Percentiles rank a stretch among this genome's conserved stretches.
Evolutionary conservation across 2,797 vertebrate genomes (phyloP).

Genomic region (Agapornis canus): DNA sequence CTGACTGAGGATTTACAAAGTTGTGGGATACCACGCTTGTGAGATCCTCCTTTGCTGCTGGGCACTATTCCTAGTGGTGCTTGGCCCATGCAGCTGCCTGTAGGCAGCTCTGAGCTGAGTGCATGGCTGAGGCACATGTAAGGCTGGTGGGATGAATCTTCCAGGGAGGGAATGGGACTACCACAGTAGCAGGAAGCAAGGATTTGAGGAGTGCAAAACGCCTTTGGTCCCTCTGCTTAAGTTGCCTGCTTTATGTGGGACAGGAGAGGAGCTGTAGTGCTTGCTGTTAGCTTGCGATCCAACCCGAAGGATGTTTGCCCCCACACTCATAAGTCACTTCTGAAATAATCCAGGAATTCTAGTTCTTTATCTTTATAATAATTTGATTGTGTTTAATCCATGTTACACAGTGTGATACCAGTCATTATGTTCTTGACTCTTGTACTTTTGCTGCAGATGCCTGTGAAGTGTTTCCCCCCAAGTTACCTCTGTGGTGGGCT

Average conservation of each 20-base stretch:
- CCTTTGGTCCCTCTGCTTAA: not conserved
- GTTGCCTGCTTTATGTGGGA: fast-evolving
- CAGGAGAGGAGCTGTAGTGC: fast-evolving
- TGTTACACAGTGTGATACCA: not conserved
- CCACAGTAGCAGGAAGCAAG: fast-evolving
- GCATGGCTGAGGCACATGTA: fast-evolving
- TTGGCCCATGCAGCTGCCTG: too few relatives aligned
- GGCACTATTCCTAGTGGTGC: not conserved
- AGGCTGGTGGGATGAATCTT: not conserved
- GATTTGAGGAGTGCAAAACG: not conserved
- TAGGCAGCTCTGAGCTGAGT: not conserved
- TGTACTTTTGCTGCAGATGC: not conserved
- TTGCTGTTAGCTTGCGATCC: fast-evolving
- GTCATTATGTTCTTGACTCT: not conserved
- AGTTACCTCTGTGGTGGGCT: not conserved
- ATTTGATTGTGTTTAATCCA: not conserved
- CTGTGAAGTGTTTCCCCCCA: not conserved
- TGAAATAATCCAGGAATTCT: not conserved
- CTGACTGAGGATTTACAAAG: not conserved
- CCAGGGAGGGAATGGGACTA: fast-evolving
- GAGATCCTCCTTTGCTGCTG: fast-evolving
- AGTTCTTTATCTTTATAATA: not conserved
- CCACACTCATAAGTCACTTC: not conserved
- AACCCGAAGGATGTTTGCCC: fast-evolving
- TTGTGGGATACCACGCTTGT: not conserved